These are phyloP conservation scores for Sardina pilchardus DNA, from an alignment of 2,113 vertebrate species.

Conservation along the genomic window DNA sequence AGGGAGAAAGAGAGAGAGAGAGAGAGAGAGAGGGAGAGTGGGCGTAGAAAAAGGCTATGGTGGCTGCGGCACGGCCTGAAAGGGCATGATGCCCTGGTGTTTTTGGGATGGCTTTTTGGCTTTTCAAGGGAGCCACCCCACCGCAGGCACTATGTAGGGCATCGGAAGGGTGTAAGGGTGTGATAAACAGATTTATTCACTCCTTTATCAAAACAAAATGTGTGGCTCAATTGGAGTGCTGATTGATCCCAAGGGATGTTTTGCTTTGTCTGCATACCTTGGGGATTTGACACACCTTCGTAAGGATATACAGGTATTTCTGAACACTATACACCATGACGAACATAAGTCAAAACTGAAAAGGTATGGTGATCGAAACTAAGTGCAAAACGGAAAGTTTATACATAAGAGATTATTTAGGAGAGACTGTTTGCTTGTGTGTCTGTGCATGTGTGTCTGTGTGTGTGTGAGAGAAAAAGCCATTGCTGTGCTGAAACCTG, in stretches of 20 bases:
- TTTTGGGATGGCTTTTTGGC: neutral
- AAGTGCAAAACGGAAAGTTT: neutral
- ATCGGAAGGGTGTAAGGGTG: neutral
- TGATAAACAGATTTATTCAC: neutral
- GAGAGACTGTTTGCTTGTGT: neutral
- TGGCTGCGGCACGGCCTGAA: neutral
- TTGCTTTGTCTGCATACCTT: neutral
- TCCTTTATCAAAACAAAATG: neutral
- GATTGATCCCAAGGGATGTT: constrained; percentile 13
- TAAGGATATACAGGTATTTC: neutral
- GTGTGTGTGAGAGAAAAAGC: neutral
- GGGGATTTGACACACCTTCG: constrained; percentile 3
- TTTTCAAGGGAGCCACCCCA: neutral
- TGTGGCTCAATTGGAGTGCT: neutral
- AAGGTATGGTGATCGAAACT: neutral
- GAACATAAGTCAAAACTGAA: neutral
- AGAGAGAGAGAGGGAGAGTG: constrained; percentile 34
- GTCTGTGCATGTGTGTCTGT: neutral
- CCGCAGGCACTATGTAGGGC: neutral
- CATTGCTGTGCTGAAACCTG: neutral
- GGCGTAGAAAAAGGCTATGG: neutral
- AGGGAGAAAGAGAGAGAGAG: constrained; percentile 37
- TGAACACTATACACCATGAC: neutral
- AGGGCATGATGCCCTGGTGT: neutral
- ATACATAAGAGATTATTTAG: neutral